Conservation (phyloP, 2,888 invertebrate species). For the Lumbricus terrestris region DNA sequence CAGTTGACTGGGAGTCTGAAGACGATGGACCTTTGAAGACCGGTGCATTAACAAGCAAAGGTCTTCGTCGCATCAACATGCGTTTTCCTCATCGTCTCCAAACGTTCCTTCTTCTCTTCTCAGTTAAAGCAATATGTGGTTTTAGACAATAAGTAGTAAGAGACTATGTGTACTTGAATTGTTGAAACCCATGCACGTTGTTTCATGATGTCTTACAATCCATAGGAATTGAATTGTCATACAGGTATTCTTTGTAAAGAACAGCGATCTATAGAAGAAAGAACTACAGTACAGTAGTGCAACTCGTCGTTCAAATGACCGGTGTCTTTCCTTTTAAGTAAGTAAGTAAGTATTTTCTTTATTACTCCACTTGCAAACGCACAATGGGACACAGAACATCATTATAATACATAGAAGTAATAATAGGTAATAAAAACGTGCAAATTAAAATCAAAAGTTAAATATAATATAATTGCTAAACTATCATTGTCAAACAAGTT, state of each 20-base stretch:
- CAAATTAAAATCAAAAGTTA: no score
- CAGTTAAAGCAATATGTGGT: background rate
- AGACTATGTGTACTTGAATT: background rate
- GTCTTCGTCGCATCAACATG: background rate
- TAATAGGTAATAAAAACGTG: no score
- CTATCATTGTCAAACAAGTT: no score
- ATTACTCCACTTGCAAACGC: no score
- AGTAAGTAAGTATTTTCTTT: no score
- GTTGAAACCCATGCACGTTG: background rate
- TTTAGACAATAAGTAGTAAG: background rate
- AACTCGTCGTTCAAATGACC: no score
- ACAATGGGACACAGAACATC: no score
- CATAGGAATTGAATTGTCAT: background rate
- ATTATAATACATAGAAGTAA: no score
- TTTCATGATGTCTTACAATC: background rate
- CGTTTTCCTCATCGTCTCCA: background rate
- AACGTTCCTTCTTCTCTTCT: background rate
- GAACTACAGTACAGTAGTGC: no score
- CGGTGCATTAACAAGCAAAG: background rate
- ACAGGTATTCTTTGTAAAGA: background rate
- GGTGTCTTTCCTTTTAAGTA: no score
- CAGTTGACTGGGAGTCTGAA: background rate
- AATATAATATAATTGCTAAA: no score
- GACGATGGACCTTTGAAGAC: background rate
- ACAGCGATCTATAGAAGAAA: no score